Percentiles rank a stretch among this genome's conserved stretches.
phyloP scores from a whole-genome alignment of 2,888 invertebrate species.

The Pantelozetes paolii region DNA sequence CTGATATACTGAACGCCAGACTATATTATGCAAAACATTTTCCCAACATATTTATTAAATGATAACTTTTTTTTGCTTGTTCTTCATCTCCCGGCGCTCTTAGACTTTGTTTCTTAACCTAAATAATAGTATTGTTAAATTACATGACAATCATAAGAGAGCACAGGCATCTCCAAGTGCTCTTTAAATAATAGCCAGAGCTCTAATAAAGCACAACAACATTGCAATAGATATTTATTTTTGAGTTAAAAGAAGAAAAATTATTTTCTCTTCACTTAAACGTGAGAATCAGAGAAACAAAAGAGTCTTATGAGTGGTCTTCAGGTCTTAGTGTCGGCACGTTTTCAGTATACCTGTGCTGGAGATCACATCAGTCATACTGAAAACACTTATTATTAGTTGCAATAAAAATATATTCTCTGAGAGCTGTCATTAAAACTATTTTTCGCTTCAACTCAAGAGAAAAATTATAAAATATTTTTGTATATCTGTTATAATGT shows the following conservation, averaged over 20 bases:
- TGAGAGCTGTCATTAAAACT: slow-evolving; percentile 23
- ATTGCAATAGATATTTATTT: neutral
- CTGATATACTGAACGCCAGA: neutral
- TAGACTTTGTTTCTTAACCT: neutral
- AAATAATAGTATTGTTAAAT: slow-evolving; percentile 18
- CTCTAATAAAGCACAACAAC: slow-evolving; percentile 14
- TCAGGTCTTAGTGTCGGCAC: slow-evolving; percentile 5
- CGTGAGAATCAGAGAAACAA: slow-evolving; percentile 31
- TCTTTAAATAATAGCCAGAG: neutral
- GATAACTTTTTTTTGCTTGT: neutral
- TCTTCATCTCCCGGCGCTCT: neutral
- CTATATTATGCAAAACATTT: slow-evolving; percentile 1
- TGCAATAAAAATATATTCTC: slow-evolving; percentile 11
- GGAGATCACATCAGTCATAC: slow-evolving; percentile 15
- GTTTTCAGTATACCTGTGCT: neutral
- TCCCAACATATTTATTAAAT: neutral
- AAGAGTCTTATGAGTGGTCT: slow-evolving; percentile 2
- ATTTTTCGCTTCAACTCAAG: neutral
- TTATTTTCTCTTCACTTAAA: neutral
- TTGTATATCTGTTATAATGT: neutral
- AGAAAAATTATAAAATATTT: neutral
- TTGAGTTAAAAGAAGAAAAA: neutral
- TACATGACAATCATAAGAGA: neutral
- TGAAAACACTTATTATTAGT: slow-evolving; percentile 18
- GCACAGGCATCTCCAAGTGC: neutral